These are phyloP conservation scores for Eupithecia subfuscata DNA, from an alignment of 2,888 invertebrate species.

Conservation along the genomic window DNA sequence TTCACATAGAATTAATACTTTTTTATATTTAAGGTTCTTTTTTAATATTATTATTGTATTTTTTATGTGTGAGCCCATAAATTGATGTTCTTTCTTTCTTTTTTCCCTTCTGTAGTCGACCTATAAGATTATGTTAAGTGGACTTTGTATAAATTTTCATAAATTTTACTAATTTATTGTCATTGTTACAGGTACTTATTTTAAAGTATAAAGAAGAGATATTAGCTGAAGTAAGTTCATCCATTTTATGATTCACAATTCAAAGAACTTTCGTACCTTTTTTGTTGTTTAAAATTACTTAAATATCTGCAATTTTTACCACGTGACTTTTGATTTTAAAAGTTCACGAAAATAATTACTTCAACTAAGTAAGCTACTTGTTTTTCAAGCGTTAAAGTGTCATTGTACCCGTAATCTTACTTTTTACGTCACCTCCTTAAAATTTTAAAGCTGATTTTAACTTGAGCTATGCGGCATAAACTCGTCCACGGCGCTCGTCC, in stretches of 20 bases:
- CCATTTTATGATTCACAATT: background rate
- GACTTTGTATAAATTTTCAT: slow-evolving; percentile 56
- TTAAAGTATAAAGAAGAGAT: background rate
- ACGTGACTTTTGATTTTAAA: background rate
- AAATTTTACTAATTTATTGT: background rate
- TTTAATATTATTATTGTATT: too few relatives aligned
- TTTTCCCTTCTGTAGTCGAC: too few relatives aligned
- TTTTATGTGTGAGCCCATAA: too few relatives aligned
- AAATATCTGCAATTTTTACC: background rate
- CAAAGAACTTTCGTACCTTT: background rate
- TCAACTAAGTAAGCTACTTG: slow-evolving; percentile 20
- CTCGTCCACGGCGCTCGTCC: slow-evolving; percentile 65
- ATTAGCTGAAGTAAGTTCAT: background rate
- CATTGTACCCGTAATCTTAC: slow-evolving; percentile 29
- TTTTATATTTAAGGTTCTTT: too few relatives aligned
- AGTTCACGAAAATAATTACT: background rate
- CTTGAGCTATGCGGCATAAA: slow-evolving; percentile 61
- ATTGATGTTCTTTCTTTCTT: too few relatives aligned
- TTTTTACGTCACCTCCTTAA: slow-evolving; percentile 46
- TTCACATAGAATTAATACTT: too few relatives aligned
- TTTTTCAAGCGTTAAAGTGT: slow-evolving; percentile 14
- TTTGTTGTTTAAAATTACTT: background rate
- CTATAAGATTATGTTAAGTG: slow-evolving; percentile 23
- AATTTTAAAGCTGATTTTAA: slow-evolving; percentile 58
- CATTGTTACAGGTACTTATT: slow-evolving; percentile 1